These are phyloP conservation scores for Alouatta palliata DNA, from an alignment of 2,113 vertebrate genomes.

Conservation along the genomic window DNA sequence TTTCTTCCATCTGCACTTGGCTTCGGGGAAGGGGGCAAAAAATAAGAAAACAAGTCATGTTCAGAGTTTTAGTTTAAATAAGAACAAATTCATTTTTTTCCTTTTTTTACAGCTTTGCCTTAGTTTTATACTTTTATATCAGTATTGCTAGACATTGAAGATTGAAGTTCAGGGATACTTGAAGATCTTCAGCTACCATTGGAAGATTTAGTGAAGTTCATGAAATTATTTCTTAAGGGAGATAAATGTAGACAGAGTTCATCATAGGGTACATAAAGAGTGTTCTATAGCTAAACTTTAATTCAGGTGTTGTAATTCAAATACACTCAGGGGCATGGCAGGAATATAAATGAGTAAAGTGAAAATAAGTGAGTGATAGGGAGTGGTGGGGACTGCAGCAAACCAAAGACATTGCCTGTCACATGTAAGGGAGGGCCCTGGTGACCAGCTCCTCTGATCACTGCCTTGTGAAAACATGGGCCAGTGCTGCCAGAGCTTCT, in stretches of 20 bases:
- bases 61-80: neutral
- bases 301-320: neutral
- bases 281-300: neutral
- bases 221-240: neutral
- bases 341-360: neutral
- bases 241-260: neutral
- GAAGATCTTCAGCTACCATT: neutral
- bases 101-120: neutral
- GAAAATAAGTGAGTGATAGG: fast-evolving
- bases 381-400: neutral
- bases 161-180: neutral
- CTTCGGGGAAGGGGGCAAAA: neutral
- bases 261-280: neutral
- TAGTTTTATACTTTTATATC: neutral
- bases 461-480: too few relatives aligned
- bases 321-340: neutral
- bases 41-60: neutral
- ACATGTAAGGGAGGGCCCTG: fast-evolving
- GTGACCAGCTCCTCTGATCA: neutral
- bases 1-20: neutral
- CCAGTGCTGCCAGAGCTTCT: neutral
- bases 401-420: neutral
- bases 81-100: neutral
- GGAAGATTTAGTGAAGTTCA: neutral
- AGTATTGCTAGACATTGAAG: neutral